Base-by-base conservation (phyloP, 2,888 invertebrate genomes). In the Eupithecia pulchellata region DNA sequence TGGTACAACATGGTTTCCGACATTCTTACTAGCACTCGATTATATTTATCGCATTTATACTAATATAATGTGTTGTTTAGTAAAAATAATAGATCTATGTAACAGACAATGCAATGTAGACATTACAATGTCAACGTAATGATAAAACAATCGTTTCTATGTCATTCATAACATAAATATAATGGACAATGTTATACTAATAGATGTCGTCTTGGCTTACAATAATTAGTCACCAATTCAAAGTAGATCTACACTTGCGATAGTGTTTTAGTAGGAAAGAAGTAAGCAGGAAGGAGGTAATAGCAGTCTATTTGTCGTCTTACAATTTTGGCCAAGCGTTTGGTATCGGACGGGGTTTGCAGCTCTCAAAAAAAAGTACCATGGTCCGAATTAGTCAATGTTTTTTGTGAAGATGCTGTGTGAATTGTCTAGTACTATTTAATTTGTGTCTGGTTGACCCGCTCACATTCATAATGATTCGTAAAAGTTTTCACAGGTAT, bases 81-180 rank as follows among this genome's bases (percentile, higher is more conserved):
- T n/a, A n/a, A n/a, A n/a, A n/a, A n/a, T n/a, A n/a, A n/a, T n/a
- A n/a, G n/a, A n/a, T n/a, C n/a, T n/a, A n/a, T n/a, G n/a, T n/a
- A n/a, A n/a, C n/a, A n/a, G n/a, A 25, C 47, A 52, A 52, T 52
- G 25, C 52, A 52, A 25, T 52, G 52, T 52, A 47, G 42, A 47
- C 4, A 25, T 25, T 25, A 52, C 52, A 52, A 52, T 52, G 52
- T 52, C 20, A 52, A 13, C 11, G 25, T 13, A 52, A 57, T 57
- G 57, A 57, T 29, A 11, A 55, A 55, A 57, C 57, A 57, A 57
- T 57, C 20, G 52, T 52, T 13, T 52, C 42, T 47, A 20, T 47
- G 20, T 20, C 42, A 30, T 30, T n/a, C 30, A 34, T 34, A 2
- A 11, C 34, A 52, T 47, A 47, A 52, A 25, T 25, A 52, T 52